Conservation (phyloP, 2,888 invertebrate species). For the Chymomyza fuscimana region DNA sequence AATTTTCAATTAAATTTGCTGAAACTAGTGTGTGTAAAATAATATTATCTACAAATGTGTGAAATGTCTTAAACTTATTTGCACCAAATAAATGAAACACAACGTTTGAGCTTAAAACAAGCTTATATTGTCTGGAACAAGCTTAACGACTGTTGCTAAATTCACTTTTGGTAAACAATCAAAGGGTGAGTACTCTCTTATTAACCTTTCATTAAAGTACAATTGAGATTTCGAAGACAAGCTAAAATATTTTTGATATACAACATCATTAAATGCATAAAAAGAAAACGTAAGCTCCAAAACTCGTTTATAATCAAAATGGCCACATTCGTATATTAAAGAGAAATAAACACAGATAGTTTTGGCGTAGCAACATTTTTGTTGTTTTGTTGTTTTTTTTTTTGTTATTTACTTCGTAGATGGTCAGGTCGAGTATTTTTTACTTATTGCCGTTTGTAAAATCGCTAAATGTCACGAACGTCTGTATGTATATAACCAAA, state of each 20-base stretch:
- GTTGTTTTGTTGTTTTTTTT: no score
- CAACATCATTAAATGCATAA: not conserved
- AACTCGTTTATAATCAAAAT: not conserved
- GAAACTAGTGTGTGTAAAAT: not conserved
- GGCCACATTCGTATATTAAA: conserved; percentile 1
- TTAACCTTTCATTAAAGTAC: not conserved
- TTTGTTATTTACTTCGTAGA: not conserved
- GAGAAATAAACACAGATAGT: not conserved
- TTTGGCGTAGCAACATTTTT: not conserved
- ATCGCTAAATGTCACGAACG: not conserved
- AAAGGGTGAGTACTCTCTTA: not conserved
- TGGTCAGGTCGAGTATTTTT: not conserved
- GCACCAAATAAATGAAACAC: not conserved
- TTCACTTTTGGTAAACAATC: not conserved
- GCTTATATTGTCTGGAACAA: not conserved
- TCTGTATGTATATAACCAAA: not conserved
- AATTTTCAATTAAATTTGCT: not conserved
- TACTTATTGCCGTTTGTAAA: not conserved
- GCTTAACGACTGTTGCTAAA: not conserved
- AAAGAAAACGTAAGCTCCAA: conserved; percentile 4
- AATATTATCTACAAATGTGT: not conserved
- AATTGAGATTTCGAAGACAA: not conserved
- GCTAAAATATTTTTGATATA: not conserved
- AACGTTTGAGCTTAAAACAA: not conserved
- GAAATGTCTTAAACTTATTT: not conserved